phyloP scores from a whole-genome alignment of 2,113 vertebrate genomes.

The Ceuthmochares aereus region DNA sequence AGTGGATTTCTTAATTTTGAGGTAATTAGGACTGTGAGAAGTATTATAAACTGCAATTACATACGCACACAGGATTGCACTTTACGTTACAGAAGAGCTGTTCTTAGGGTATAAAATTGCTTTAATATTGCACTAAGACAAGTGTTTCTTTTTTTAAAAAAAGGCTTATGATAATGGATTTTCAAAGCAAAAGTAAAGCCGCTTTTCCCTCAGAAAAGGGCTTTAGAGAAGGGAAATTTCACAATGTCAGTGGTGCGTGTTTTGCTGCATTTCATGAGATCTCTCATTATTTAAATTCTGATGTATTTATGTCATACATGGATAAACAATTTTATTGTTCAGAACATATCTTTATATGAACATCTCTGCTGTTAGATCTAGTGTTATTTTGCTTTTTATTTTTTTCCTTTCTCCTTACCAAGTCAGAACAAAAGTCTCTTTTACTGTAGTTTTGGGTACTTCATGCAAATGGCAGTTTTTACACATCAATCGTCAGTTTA shows the following conservation, averaged over 20 bases:
- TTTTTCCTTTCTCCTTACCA: neutral
- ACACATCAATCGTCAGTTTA: constrained; percentile 66
- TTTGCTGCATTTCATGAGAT: constrained; percentile 74
- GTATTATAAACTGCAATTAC: constrained; percentile 56
- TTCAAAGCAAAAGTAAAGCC: constrained; percentile 70
- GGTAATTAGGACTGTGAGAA: constrained; percentile 30
- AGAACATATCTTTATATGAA: constrained; percentile 72
- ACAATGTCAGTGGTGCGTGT: constrained; percentile 54
- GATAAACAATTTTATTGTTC: constrained; percentile 80
- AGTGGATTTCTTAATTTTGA: constrained; percentile 52
- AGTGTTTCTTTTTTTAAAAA: constrained; percentile 42
- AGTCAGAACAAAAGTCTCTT: constrained; percentile 79
- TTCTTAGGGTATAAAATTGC: constrained; percentile 74
- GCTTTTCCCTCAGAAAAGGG: constrained; percentile 61
- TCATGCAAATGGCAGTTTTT: constrained; percentile 58
- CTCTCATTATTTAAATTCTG: constrained; percentile 77
- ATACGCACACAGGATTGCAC: constrained; percentile 56
- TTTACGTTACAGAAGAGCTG: constrained; percentile 61
- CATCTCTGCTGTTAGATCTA: constrained; percentile 65
- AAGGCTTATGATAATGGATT: constrained; percentile 74
- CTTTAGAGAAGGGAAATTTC: constrained; percentile 64
- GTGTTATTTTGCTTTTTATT: constrained; percentile 60
- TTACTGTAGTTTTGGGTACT: constrained; percentile 71
- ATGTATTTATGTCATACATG: constrained; percentile 76
- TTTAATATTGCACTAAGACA: constrained; percentile 73